phyloP scores from a whole-genome alignment of 2,113 vertebrate species.

The Python bivittatus region DNA sequence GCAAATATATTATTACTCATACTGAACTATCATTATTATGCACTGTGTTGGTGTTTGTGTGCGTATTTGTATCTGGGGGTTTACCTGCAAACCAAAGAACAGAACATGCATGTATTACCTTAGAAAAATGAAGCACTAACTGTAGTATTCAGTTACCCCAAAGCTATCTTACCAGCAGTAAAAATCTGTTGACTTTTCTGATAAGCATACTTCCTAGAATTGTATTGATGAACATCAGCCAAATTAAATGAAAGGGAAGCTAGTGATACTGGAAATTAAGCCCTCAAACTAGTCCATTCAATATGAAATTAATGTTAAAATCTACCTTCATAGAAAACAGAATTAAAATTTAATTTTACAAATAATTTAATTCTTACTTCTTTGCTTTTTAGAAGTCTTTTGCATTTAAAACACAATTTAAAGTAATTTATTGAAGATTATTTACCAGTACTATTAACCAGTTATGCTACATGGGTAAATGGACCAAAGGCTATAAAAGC shows the following conservation, averaged over 20 bases:
- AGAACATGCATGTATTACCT: not conserved
- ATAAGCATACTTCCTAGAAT: not conserved
- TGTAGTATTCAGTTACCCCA: not conserved
- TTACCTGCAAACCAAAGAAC: not conserved
- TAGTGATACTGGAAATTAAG: not conserved
- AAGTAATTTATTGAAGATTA: not conserved
- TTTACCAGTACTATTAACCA: not conserved
- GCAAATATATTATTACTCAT: not conserved
- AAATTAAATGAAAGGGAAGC: accelerated
- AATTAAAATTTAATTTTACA: not conserved
- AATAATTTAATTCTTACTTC: not conserved
- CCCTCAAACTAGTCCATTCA: not conserved
- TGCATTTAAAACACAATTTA: not conserved
- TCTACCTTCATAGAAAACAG: not conserved
- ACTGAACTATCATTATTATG: not conserved
- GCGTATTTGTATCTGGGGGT: not conserved
- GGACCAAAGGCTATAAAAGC: not conserved
- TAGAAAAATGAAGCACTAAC: not conserved
- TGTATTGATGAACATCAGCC: not conserved
- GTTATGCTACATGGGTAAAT: not conserved
- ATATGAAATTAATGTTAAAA: not conserved
- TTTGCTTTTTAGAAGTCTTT: not conserved
- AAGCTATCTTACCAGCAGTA: not conserved
- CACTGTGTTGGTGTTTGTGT: not conserved
- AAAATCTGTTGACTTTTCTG: not conserved